These are phyloP conservation scores for Drosophila baimaii DNA, from an alignment of 1,140 invertebrate genomes.

Conservation along the genomic window DNA sequence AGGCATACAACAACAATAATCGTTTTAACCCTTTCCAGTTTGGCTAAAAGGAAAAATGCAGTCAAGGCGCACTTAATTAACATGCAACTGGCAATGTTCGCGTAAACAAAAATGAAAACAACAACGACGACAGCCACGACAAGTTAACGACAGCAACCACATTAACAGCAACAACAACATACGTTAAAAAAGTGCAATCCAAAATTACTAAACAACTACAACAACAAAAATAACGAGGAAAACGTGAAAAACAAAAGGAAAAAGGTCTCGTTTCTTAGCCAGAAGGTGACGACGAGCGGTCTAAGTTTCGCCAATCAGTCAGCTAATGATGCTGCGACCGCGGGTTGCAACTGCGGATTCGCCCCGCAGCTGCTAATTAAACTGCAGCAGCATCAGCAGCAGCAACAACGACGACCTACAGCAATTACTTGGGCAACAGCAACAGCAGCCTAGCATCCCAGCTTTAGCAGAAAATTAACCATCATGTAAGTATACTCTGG, in stretches of 20 bases:
- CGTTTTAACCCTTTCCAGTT: constrained; percentile 37
- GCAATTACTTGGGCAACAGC: constrained; percentile 37
- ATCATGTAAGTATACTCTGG: constrained; percentile 54
- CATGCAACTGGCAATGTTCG: constrained; percentile 74
- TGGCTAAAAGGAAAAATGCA: constrained; percentile 57
- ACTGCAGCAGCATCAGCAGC: constrained; percentile 33
- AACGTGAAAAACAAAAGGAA: constrained; percentile 21
- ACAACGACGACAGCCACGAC: constrained; percentile 43
- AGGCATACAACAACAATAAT: constrained; percentile 38
- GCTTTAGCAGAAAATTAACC: constrained; percentile 36
- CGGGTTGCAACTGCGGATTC: constrained; percentile 41
- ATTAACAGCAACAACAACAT: constrained; percentile 35
- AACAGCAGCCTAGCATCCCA: constrained; percentile 14
- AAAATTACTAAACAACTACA: constrained; percentile 55
- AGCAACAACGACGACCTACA: constrained; percentile 22
- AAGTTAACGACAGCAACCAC: constrained; percentile 53
- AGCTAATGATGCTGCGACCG: constrained; percentile 58
- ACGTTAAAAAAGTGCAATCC: constrained; percentile 57
- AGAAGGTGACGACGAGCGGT: constrained; percentile 54
- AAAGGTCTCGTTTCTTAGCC: constrained; percentile 30
- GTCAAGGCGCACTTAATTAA: constrained; percentile 80
- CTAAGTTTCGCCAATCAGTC: constrained; percentile 65
- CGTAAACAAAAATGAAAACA: constrained; percentile 47
- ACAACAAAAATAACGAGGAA: constrained; percentile 2
- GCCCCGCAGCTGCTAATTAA: constrained; percentile 77